Evolutionary conservation across 2,113 vertebrate species (phyloP).

Genomic region (Lathamus discolor): DNA sequence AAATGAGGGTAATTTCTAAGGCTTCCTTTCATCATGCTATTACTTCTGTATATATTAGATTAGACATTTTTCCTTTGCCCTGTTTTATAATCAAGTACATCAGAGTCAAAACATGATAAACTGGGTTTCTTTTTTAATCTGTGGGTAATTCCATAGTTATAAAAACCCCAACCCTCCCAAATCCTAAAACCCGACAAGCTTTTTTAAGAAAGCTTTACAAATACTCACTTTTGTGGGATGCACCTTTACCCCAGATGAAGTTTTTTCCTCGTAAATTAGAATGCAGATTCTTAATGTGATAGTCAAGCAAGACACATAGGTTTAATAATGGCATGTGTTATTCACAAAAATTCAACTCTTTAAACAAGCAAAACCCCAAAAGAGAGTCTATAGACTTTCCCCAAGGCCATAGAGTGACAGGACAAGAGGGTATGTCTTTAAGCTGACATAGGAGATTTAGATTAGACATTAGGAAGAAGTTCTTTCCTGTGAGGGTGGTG

Average conservation of each 20-base stretch:
- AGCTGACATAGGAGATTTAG: neutral
- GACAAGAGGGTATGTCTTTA: neutral
- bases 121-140: neutral
- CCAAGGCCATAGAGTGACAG: neutral
- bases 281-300: neutral
- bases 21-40: neutral
- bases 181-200: neutral
- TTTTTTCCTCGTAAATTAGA: neutral
- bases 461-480: neutral
- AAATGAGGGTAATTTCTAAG: constrained; percentile 67
- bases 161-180: neutral
- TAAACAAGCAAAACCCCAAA: neutral
- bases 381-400: neutral
- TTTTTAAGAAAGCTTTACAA: neutral
- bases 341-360: neutral
- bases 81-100: neutral
- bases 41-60: neutral
- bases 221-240: neutral
- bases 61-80: neutral
- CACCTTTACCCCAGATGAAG: neutral
- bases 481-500: neutral
- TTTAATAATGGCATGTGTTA: neutral
- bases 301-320: neutral
- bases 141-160: neutral
- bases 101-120: neutral